phyloP scores from a whole-genome alignment of 1,140 invertebrate genomes.

The Drosophila trapezifrons region DNA sequence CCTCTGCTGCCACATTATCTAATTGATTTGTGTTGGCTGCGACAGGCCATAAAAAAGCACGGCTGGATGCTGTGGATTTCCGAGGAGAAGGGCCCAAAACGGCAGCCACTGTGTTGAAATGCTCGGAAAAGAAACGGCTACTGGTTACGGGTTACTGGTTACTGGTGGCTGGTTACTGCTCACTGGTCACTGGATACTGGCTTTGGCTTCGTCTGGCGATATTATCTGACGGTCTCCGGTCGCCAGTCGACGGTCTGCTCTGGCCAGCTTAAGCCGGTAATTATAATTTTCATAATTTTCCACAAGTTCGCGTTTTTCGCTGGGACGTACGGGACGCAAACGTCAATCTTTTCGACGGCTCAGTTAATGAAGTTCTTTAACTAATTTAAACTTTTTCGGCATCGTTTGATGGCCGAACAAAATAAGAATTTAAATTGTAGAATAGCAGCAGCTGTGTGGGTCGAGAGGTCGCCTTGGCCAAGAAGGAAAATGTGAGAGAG shows the following conservation, averaged over 20 bases:
- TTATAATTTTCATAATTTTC: conserved; percentile 78
- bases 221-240: conserved; percentile 20
- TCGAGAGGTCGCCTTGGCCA: conserved; percentile 5
- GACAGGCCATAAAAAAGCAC: conserved; percentile 58
- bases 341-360: conserved; percentile 50
- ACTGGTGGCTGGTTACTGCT: background rate
- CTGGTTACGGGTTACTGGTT: conserved; percentile 25
- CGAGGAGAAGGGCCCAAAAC: conserved; percentile 12
- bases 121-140: conserved; percentile 58
- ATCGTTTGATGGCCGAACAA: conserved; percentile 48
- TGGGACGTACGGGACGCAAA: conserved; percentile 10
- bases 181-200: background rate
- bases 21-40: conserved; percentile 66
- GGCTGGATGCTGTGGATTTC: conserved; percentile 15
- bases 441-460: conserved; percentile 33
- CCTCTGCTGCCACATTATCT: conserved; percentile 51
- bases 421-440: conserved; percentile 38
- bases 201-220: conserved; percentile 25
- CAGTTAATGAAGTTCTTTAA: conserved; percentile 68
- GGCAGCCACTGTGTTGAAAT: conserved; percentile 65
- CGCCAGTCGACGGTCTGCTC: conserved; percentile 17
- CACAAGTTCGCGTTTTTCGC: conserved; percentile 50
- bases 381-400: conserved; percentile 77
- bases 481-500: conserved; percentile 3
- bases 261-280: conserved; percentile 60